phyloP scores from a whole-genome alignment of 2,113 vertebrate species.

The Pteruthius melanotis region DNA sequence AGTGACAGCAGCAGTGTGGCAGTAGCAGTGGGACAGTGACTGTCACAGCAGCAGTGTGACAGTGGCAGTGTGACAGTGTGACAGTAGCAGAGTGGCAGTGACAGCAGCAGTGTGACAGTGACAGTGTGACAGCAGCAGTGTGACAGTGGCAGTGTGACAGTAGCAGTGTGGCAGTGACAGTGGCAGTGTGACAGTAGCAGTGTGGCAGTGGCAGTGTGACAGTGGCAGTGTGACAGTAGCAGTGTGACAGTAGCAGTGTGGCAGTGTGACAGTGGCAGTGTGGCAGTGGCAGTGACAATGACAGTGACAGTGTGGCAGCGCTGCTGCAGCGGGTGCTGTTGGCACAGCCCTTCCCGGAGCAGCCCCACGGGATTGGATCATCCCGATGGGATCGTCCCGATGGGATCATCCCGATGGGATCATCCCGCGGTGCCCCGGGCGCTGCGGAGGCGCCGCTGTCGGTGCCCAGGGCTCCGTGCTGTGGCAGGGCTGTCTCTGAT shows the following conservation, averaged over 20 bases:
- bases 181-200: not conserved
- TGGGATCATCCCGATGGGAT: too few relatives aligned
- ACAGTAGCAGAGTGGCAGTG: too few relatives aligned
- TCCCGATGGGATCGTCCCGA: too few relatives aligned
- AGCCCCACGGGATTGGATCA: rapidly evolving
- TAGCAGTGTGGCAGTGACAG: not conserved
- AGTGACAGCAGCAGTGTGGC: not conserved
- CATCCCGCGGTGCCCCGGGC: too few relatives aligned
- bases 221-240: not conserved
- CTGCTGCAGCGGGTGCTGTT: not conserved
- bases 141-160: not conserved
- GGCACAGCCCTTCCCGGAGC: not conserved
- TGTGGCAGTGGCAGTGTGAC: not conserved
- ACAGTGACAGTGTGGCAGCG: not conserved
- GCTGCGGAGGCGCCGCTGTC: too few relatives aligned
- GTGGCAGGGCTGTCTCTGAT: too few relatives aligned
- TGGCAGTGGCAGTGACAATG: too few relatives aligned
- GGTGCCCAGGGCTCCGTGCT: too few relatives aligned
- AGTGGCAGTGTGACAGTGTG: too few relatives aligned
- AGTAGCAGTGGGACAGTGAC: too few relatives aligned
- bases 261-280: not conserved
- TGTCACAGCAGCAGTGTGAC: not conserved
- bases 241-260: not conserved
- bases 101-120: not conserved
- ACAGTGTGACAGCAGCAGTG: not conserved